Evolutionary conservation across 2,888 invertebrate genomes (phyloP).

Genomic region (Entomobrya proxima): DNA sequence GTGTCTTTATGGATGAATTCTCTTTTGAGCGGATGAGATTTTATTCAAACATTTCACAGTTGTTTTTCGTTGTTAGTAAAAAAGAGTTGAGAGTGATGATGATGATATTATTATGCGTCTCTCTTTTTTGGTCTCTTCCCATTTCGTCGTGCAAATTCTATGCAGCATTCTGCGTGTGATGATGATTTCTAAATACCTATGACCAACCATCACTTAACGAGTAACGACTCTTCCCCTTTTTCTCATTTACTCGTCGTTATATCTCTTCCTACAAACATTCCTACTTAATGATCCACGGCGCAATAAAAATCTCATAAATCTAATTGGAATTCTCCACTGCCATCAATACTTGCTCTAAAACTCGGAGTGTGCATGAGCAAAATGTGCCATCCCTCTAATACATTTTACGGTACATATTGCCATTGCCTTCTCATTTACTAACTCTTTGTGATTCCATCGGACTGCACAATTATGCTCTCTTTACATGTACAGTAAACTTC

Average conservation of each 20-base stretch:
- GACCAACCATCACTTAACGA: neutral
- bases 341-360: conserved; percentile 13
- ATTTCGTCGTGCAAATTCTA: neutral
- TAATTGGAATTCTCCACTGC: conserved; percentile 43
- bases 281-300: conserved; percentile 51
- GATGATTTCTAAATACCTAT: neutral
- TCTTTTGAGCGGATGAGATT: conserved; percentile 29
- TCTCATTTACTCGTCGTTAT: neutral
- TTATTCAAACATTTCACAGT: conserved; percentile 43
- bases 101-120: conserved; percentile 3
- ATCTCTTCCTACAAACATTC: conserved; percentile 35
- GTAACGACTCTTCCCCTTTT: neutral
- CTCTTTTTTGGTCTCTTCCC: neutral
- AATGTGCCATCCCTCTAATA: neutral
- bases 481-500: neutral
- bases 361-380: neutral
- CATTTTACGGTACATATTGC: neutral
- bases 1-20: neutral
- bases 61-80: conserved; percentile 18
- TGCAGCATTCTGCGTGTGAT: neutral
- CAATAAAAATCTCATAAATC: conserved; percentile 61
- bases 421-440: neutral
- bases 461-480: neutral
- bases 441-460: neutral
- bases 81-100: neutral